Conservation (phyloP, 2,113 vertebrate species). For the Melanotaenia duboulayi region DNA sequence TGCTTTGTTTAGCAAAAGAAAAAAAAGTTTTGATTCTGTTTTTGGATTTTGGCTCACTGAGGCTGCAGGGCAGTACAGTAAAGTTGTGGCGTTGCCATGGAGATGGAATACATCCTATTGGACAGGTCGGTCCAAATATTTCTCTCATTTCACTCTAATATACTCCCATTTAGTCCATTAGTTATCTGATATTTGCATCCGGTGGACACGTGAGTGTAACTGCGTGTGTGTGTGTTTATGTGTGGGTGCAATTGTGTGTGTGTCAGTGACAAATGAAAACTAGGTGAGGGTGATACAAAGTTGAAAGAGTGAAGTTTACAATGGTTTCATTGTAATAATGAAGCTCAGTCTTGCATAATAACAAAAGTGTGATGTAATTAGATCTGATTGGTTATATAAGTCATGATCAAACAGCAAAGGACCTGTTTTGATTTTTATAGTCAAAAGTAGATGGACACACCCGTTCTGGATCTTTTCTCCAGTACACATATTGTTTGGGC, state of each 20-base stretch:
- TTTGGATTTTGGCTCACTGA: constrained; percentile 37
- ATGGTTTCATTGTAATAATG: constrained; percentile 65
- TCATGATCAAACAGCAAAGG: not conserved
- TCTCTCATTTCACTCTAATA: constrained; percentile 29
- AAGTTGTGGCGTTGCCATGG: constrained; percentile 63
- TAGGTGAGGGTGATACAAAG: constrained; percentile 31
- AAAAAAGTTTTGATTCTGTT: constrained; percentile 62
- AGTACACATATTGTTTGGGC: not conserved
- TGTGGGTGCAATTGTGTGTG: constrained; percentile 10
- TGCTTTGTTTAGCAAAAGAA: constrained; percentile 53
- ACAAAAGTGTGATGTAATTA: constrained; percentile 59
- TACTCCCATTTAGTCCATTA: constrained; percentile 33
- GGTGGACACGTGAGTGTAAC: not conserved
- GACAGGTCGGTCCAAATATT: constrained; percentile 63
- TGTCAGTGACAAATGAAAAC: constrained; percentile 3
- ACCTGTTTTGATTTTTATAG: constrained; percentile 22
- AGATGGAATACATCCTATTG: constrained; percentile 71
- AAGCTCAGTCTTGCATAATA: constrained; percentile 54
- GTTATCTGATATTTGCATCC: constrained; percentile 36
- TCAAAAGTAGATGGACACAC: constrained; percentile 15
- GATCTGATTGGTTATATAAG: constrained; percentile 66
- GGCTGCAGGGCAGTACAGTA: constrained; percentile 33
- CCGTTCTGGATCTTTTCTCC: not conserved
- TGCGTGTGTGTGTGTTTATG: not conserved
- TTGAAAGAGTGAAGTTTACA: constrained; percentile 55